Evolutionary conservation across 2,797 vertebrate genomes (phyloP).

Genomic region (Hypotaenidia okinawae): DNA sequence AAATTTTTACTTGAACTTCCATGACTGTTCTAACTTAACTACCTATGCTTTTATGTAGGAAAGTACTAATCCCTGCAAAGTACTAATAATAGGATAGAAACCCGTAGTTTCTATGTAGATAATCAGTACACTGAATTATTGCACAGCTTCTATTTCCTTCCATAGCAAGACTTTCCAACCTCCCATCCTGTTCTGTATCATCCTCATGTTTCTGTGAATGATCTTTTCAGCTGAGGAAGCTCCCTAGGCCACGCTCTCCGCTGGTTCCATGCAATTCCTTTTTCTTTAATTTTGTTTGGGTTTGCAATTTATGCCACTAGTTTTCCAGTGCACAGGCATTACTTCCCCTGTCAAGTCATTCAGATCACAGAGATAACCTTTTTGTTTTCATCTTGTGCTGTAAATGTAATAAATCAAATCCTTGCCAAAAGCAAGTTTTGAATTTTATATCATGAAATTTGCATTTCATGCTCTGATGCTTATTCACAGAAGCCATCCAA

Average conservation of each 20-base stretch:
- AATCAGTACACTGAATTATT: background rate
- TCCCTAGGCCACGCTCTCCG: background rate
- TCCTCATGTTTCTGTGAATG: background rate
- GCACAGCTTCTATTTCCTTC: background rate
- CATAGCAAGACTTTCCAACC: background rate
- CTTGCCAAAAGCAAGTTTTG: conserved; percentile 59
- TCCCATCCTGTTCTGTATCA: background rate
- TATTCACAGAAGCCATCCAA: conserved; percentile 43
- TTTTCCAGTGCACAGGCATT: background rate
- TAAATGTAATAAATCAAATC: conserved; percentile 69
- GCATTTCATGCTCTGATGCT: conserved; percentile 61
- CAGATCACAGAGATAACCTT: conserved; percentile 52
- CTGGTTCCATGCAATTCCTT: background rate
- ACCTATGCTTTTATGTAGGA: background rate
- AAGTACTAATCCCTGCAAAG: background rate
- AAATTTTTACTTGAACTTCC: background rate
- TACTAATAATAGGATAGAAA: background rate
- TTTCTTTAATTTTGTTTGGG: background rate
- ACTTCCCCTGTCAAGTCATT: background rate
- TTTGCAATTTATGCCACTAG: background rate
- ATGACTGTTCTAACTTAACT: background rate
- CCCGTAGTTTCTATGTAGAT: background rate
- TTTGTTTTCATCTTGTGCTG: conserved; percentile 68
- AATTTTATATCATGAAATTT: conserved; percentile 68
- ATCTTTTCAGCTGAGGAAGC: background rate